Evolutionary conservation across 2,888 invertebrate species (phyloP).

Genomic region (Drosophila pegasa): DNA sequence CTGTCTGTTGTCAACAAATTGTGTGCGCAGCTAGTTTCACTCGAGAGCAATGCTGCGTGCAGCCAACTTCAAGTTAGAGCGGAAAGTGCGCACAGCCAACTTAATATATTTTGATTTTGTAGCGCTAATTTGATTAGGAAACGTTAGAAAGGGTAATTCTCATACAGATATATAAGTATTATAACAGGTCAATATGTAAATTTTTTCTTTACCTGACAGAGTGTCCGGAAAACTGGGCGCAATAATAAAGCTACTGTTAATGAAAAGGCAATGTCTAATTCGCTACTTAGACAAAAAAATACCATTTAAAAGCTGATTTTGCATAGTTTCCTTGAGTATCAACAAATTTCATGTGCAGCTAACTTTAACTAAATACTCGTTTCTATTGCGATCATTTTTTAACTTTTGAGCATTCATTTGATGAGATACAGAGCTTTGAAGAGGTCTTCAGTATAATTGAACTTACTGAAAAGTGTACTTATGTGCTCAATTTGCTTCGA

Average conservation of each 20-base stretch:
- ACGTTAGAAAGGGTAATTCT: background rate
- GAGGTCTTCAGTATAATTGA: background rate
- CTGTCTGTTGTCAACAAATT: constrained; percentile 4
- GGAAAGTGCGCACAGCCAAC: constrained; percentile 29
- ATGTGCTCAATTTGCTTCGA: no score
- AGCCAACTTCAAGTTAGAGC: constrained; percentile 19
- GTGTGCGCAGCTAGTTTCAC: constrained; percentile 12
- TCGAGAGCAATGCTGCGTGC: constrained; percentile 2
- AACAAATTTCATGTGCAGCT: background rate
- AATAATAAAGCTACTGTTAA: background rate
- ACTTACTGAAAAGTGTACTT: no score
- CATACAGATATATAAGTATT: background rate
- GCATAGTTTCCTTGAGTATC: background rate
- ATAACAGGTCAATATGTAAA: no score
- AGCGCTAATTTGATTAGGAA: constrained; percentile 49
- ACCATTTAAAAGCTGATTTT: background rate
- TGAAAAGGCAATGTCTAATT: background rate
- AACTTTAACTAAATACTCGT: background rate
- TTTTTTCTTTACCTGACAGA: no score
- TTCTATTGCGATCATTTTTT: background rate
- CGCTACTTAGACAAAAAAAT: background rate
- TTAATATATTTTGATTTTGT: constrained; percentile 30
- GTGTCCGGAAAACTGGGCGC: no score
- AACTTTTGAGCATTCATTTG: background rate
- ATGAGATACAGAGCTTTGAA: background rate